Base-by-base conservation (phyloP, 2,113 vertebrate species). In the Pterocles orientalis region DNA sequence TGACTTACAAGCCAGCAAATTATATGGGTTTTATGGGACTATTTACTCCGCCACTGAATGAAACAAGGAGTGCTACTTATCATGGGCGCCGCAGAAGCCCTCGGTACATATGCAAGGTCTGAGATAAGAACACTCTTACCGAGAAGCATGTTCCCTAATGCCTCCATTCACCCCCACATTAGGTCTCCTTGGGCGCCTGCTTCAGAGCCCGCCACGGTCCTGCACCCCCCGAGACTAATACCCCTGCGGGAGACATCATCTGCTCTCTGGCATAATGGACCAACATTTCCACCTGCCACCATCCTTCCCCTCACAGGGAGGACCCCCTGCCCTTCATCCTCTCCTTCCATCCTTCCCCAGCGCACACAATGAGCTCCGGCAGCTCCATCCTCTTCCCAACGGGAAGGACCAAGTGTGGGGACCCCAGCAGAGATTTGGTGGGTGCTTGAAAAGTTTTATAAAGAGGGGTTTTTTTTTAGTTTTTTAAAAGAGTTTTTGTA, bases 1-100 rank as follows among this genome's bases (percentile, higher is more conserved):
- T 98, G 92, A 94, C 75, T 97, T 96, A 75, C n/a, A 98, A 98
- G 91, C 65, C 94, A 76, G 90, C 43, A 88, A 97, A 98, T 98
- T 95, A 97, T 75, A 45, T 64, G 95, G 87, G 86, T 93, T 97
- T 98, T 97, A 97, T 97, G 94, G 94, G 89, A 97, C 91, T 97
- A 95, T 95, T 97, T 97, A 91, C 78, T 68, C 64, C 61, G 18
- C 62, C 95, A 96, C 94, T 95, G 90, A 86, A 66, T 69, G 97
- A 97, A 96, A 95, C 89, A 64, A 94, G 84, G 81, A 91, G 83
- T 6, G 82, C 88, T 69, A 81, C 80, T 96, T 95, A 97, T 71
- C 65, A 91, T 2, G 80, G 53, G 73, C 72, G 53, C 71, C 72
- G 90, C 95, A 94, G 93, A 92, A 88, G 89, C 92, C 41, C 61